Evolutionary conservation across 2,797 vertebrate species (phyloP).

Genomic region (Danionella dracula): DNA sequence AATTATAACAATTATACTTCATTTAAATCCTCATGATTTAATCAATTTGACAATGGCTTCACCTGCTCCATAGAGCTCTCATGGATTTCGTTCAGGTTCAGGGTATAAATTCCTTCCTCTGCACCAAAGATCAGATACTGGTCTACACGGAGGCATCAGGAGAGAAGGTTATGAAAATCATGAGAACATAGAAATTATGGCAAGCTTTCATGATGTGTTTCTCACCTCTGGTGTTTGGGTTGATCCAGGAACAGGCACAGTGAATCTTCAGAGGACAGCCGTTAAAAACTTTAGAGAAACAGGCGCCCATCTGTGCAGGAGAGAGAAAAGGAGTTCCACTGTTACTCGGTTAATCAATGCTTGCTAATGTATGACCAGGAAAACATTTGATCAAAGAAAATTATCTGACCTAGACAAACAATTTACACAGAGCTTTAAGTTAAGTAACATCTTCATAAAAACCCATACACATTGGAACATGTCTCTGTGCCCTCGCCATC

Average conservation of each 20-base stretch:
- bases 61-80: conserved; percentile 98
- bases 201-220: neutral
- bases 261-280: conserved; percentile 94
- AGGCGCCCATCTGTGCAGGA: conserved; percentile 87
- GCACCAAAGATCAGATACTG: conserved; percentile 97
- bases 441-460: too few species aligned
- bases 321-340: neutral
- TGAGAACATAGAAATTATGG: neutral
- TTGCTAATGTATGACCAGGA: too few species aligned
- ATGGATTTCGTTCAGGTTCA: conserved; percentile 95
- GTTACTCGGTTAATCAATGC: too few species aligned
- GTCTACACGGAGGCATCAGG: conserved; percentile 72
- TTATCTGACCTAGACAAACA: too few species aligned
- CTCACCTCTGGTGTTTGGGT: conserved; percentile 92
- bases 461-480: too few species aligned
- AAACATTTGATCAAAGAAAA: too few species aligned
- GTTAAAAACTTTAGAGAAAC: conserved; percentile 98
- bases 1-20: too few species aligned
- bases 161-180: neutral
- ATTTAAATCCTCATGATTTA: too few species aligned
- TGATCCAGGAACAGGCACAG: conserved; percentile 96
- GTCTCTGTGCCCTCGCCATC: too few species aligned
- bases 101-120: conserved; percentile 94
- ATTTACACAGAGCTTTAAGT: too few species aligned
- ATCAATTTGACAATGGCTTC: too few species aligned